Evolutionary conservation across 2,797 vertebrate genomes (phyloP).

Genomic region (Carapus acus): DNA sequence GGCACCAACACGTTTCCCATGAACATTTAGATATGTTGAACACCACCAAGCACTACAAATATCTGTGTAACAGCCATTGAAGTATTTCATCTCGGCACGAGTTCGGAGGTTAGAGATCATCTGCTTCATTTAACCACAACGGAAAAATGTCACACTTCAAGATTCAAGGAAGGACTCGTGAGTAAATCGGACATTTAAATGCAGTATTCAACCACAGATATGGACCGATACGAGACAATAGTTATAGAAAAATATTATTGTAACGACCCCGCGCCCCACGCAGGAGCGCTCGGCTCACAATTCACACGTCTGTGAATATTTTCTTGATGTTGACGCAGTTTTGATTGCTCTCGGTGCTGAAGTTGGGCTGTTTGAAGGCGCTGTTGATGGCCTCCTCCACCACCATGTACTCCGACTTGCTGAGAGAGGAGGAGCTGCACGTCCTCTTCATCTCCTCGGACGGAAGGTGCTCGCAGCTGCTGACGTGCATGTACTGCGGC

Average conservation of each 20-base stretch:
- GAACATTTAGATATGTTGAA: constrained; percentile 59
- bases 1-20: constrained; percentile 35
- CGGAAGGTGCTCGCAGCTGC: constrained; percentile 88
- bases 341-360: constrained; percentile 84
- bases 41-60: constrained; percentile 37
- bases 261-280: neutral
- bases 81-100: neutral
- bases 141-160: neutral
- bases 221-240: constrained; percentile 49
- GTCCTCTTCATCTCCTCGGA: constrained; percentile 84
- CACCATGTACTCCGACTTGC: constrained; percentile 93
- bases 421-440: constrained; percentile 86
- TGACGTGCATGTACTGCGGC: constrained; percentile 83
- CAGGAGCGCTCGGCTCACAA: too few relatives aligned
- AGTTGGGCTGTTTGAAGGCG: constrained; percentile 82
- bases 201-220: constrained; percentile 57
- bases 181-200: constrained; percentile 40
- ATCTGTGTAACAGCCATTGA: constrained; percentile 38
- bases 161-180: constrained; percentile 7
- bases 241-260: constrained; percentile 37
- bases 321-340: constrained; percentile 95
- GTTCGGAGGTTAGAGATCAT: constrained; percentile 1
- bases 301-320: constrained; percentile 94
- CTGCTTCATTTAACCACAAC: neutral
- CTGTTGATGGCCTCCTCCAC: constrained; percentile 87